Conservation (phyloP, 2,888 invertebrate species). For the Synergus umbraculus region DNA sequence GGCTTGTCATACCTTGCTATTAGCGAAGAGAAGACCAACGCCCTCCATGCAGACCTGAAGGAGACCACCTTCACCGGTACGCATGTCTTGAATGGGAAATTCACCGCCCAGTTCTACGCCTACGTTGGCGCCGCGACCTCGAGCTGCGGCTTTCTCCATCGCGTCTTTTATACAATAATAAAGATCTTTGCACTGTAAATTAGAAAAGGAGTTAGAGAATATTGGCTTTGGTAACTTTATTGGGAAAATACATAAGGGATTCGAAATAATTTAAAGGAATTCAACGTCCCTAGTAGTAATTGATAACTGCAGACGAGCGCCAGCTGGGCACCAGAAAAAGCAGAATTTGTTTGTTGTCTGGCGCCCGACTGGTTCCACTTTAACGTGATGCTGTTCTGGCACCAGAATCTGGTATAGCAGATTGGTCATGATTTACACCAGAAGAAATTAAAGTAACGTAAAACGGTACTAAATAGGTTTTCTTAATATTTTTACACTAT, state of each 20-base stretch:
- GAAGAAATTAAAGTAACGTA: no score
- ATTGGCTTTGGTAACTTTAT: not conserved
- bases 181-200: constrained; percentile 94
- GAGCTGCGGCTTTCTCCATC: constrained; percentile 91
- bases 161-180: constrained; percentile 99
- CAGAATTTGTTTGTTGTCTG: no score
- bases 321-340: no score
- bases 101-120: constrained; percentile 93
- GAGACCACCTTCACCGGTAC: constrained; percentile 97
- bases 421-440: no score
- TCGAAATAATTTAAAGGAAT: not conserved
- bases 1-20: constrained; percentile 92
- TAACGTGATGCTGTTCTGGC: no score
- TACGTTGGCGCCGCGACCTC: constrained; percentile 87
- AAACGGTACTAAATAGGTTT: no score
- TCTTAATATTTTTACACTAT: no score
- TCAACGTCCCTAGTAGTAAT: no score
- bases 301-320: no score
- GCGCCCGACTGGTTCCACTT: no score
- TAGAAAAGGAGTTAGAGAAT: constrained; percentile 40
- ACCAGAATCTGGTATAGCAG: no score
- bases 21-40: constrained; percentile 98
- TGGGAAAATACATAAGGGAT: not conserved
- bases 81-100: constrained; percentile 98
- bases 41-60: constrained; percentile 99